Evolutionary conservation across 2,888 invertebrate genomes (phyloP).

Genomic region (Plebejus anna): DNA sequence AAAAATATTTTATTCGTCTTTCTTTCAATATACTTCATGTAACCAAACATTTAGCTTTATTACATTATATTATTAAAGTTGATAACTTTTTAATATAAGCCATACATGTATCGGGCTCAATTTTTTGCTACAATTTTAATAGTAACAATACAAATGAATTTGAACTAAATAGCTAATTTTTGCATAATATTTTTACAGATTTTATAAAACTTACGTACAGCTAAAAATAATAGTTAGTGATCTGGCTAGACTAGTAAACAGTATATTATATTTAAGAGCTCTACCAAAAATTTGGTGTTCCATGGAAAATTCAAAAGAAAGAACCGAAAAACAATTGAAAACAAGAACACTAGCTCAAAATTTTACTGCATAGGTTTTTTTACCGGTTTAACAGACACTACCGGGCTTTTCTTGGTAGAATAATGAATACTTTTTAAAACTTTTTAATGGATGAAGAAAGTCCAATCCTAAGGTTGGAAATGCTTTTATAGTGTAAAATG

Average conservation of each 20-base stretch:
- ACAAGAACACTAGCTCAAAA: neutral
- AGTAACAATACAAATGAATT: neutral
- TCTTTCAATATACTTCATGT: neutral
- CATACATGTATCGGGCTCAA: conserved; percentile 25
- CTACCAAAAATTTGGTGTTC: neutral
- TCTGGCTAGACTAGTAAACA: neutral
- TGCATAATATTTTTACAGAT: conserved; percentile 14
- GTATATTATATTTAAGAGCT: neutral
- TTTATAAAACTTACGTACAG: neutral
- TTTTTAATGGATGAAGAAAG: neutral
- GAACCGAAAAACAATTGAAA: neutral
- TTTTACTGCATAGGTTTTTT: neutral
- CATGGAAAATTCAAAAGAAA: no score
- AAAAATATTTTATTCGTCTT: neutral
- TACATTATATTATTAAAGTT: neutral
- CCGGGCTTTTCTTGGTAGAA: neutral
- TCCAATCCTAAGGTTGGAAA: neutral
- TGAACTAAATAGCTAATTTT: neutral
- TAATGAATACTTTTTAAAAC: neutral
- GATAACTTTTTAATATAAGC: neutral
- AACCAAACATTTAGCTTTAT: conserved; percentile 24
- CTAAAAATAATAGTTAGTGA: neutral
- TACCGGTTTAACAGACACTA: neutral
- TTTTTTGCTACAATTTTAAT: conserved; percentile 3
- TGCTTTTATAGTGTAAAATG: conserved; percentile 7